Evolutionary conservation across 2,888 invertebrate genomes (phyloP), one percentile per base, ranked within the genome.

Genomic region (Dioctria linearis): DNA sequence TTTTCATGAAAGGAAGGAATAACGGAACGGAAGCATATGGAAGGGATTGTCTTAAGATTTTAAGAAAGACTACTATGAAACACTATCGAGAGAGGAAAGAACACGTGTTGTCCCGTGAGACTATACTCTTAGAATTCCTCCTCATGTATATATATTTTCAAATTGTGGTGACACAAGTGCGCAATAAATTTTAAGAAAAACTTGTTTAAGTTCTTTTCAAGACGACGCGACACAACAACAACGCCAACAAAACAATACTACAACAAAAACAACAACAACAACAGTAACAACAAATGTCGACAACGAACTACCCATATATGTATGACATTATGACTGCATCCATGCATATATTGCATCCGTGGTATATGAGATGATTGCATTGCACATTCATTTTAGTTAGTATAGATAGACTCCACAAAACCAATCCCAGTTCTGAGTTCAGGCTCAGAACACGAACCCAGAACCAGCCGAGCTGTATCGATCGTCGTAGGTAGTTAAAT

Each of bases 111-210:
- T 76, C 76, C 59, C 76, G 49, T 9, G 76, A 63, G 76, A 76
- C 46, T 46, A 63, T 25, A 25, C 25, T 25, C 49, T 63, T 59
- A 63, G 61, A 39, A 63, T 76, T 63, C 43, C 57, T 61, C 2
- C 4, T 9, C 63, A 49, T 25, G 1, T 25, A 25, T 25, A 25
- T 25, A 25, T 25, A 25, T 25, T 25, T 25, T 25, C 25, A 25
- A 25, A 8, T 37, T 13, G 46, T 13, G 11, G 40, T 61, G 46
- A 63, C 76, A 76, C 63, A 46, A 76, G 63, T 49, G 76, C 6
- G 63, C 63, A 76, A 76, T 76, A 76, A 76, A 76, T 76, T 76
- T 25, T 75, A 43, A 75, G 59, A 40, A 75, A 71, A 75, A 75
- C 71, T 54, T 51, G 71, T 71, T 49, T 71, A 67, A 67, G 67